Evolutionary conservation across 35 echinoderm and acorn worm genomes (phyloP).

Genomic region (Hemicentrotus pulcherrimus): DNA sequence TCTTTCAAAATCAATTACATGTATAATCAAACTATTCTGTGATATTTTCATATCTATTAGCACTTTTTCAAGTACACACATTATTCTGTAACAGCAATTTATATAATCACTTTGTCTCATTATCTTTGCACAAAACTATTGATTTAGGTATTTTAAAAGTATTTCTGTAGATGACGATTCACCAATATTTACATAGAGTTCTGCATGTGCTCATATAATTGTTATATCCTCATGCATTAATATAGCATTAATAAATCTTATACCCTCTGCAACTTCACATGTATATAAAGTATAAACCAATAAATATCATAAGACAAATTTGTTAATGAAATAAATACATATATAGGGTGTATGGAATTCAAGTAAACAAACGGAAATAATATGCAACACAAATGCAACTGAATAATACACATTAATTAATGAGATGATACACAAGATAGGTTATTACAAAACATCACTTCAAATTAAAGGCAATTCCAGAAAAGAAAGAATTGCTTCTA

Average conservation of each 20-base stretch:
- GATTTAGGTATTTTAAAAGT: neutral
- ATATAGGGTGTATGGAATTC: neutral
- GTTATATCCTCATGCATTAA: neutral
- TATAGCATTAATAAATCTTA: neutral
- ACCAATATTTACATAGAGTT: constrained; percentile 6
- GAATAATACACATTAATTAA: neutral
- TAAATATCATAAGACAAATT: neutral
- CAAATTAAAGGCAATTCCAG: neutral
- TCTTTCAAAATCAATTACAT: neutral
- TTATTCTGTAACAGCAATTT: neutral
- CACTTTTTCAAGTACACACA: neutral
- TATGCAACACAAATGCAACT: neutral
- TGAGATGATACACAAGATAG: neutral
- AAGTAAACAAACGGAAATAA: neutral
- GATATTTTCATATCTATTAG: neutral
- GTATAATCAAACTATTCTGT: neutral
- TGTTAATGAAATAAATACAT: neutral
- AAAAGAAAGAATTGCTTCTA: too few species aligned
- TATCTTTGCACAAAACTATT: neutral
- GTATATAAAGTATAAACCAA: neutral
- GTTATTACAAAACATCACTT: neutral
- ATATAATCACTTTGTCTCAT: neutral
- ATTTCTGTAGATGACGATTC: neutral
- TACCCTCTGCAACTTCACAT: neutral
- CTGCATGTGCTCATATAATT: neutral